Evolutionary conservation across 2,888 invertebrate genomes (phyloP).

Genomic region (Galerucella pusilla): DNA sequence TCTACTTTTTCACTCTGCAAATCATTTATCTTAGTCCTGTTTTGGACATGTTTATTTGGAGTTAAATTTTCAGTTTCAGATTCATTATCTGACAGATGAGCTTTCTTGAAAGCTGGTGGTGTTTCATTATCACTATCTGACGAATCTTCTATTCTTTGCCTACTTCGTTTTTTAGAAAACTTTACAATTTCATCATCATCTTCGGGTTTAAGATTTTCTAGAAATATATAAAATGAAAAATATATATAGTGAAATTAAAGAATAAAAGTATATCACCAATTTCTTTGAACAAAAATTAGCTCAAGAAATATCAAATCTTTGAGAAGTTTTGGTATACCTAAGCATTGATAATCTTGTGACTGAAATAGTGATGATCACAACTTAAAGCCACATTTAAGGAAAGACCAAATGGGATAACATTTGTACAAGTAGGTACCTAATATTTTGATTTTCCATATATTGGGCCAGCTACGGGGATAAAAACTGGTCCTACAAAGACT

Average conservation of each 20-base stretch:
- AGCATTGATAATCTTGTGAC: no score
- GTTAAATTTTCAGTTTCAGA: constrained; percentile 64
- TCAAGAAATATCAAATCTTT: no score
- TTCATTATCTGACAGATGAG: constrained; percentile 66
- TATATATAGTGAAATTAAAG: not conserved
- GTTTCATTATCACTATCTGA: constrained; percentile 30
- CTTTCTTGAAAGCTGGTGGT: constrained; percentile 9
- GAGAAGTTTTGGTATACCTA: no score
- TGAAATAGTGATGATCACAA: no score
- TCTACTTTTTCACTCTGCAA: constrained; percentile 20
- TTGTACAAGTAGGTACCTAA: no score
- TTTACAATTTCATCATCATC: constrained; percentile 34
- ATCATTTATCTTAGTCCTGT: constrained; percentile 7
- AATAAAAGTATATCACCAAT: no score
- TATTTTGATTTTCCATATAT: no score
- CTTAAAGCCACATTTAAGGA: no score
- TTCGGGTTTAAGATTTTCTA: not conserved
- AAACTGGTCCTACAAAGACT: no score
- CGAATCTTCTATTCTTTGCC: constrained; percentile 25
- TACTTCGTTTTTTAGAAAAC: constrained; percentile 29
- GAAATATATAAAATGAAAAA: not conserved
- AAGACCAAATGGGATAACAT: no score
- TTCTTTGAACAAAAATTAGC: no score
- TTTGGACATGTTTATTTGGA: constrained; percentile 33
- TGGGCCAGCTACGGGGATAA: no score